These are phyloP conservation scores for Cardiocondyla obscurior DNA, from an alignment of 1,140 invertebrate species.

Conservation along the genomic window DNA sequence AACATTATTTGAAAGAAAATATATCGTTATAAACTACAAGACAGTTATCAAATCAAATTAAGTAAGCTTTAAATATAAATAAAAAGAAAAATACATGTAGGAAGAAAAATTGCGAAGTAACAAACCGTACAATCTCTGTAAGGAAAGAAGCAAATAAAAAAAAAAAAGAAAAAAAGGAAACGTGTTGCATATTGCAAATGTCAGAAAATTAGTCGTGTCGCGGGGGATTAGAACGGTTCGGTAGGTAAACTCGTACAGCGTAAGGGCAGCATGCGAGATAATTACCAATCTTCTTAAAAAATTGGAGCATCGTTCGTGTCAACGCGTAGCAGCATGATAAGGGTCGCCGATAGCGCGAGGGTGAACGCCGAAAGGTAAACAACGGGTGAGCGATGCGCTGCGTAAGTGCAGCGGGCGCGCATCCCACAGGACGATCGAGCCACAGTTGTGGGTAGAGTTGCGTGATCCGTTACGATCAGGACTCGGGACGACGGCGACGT, in stretches of 20 bases:
- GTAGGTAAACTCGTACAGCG: too few relatives aligned
- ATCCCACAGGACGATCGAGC: slow-evolving; percentile 3
- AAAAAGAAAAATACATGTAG: background rate
- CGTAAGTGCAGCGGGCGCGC: background rate
- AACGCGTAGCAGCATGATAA: slow-evolving; percentile 78
- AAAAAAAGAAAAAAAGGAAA: background rate
- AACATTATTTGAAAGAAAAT: background rate
- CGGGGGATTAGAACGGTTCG: background rate
- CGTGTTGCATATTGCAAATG: background rate
- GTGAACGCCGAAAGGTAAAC: background rate
- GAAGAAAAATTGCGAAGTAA: background rate
- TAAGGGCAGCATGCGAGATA: background rate
- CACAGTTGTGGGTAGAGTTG: too few relatives aligned
- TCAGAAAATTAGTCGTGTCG: background rate
- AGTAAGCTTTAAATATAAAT: background rate
- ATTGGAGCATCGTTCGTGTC: slow-evolving; percentile 81
- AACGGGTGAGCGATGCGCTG: background rate
- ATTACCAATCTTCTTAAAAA: slow-evolving; percentile 84
- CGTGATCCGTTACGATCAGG: too few relatives aligned
- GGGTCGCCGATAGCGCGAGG: slow-evolving; percentile 60
- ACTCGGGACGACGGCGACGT: background rate
- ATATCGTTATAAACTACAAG: background rate
- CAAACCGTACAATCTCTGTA: background rate
- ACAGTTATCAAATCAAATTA: background rate
- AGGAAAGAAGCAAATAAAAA: background rate